phyloP scores from a whole-genome alignment of 2,888 invertebrate species.

The Apantesis nais region DNA sequence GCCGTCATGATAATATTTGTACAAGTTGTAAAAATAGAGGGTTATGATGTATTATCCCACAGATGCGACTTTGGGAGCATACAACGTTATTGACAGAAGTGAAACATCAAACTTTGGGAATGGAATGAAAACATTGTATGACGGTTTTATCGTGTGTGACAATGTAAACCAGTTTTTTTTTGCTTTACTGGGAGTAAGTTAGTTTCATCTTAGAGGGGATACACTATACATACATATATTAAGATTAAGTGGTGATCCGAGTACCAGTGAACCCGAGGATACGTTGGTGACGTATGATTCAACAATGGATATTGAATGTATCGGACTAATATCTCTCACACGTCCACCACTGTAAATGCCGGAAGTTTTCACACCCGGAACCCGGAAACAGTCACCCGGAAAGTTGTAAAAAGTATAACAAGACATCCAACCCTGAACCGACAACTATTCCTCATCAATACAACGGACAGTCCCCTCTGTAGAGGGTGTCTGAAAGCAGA shows the following conservation, averaged over 20 bases:
- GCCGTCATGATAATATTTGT: slow-evolving; percentile 53
- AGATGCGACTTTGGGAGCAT: slow-evolving; percentile 53
- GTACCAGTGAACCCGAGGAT: not conserved
- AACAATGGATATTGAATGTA: too few species aligned
- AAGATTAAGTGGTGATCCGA: not conserved
- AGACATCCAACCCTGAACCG: too few species aligned
- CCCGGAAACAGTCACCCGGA: too few species aligned
- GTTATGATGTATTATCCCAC: slow-evolving; percentile 52
- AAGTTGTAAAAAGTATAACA: too few species aligned
- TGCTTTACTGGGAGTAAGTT: not conserved
- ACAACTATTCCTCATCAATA: too few species aligned
- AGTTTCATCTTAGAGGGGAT: not conserved
- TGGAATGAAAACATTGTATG: slow-evolving; percentile 15
- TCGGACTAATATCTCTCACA: too few species aligned
- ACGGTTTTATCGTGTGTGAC: not conserved
- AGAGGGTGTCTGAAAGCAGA: too few species aligned
- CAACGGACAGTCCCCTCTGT: too few species aligned
- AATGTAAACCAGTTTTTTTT: not conserved
- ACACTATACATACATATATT: not conserved
- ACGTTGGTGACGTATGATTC: too few species aligned
- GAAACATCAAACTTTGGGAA: slow-evolving; percentile 12
- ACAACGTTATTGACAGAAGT: slow-evolving; percentile 23
- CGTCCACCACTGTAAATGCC: too few species aligned
- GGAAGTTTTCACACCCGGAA: too few species aligned
- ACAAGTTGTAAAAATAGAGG: slow-evolving; percentile 59